Percentiles rank a stretch among this genome's conserved stretches.
Evolutionary conservation across 2,888 invertebrate species (phyloP).

Genomic region (Anagyrus pseudococci): DNA sequence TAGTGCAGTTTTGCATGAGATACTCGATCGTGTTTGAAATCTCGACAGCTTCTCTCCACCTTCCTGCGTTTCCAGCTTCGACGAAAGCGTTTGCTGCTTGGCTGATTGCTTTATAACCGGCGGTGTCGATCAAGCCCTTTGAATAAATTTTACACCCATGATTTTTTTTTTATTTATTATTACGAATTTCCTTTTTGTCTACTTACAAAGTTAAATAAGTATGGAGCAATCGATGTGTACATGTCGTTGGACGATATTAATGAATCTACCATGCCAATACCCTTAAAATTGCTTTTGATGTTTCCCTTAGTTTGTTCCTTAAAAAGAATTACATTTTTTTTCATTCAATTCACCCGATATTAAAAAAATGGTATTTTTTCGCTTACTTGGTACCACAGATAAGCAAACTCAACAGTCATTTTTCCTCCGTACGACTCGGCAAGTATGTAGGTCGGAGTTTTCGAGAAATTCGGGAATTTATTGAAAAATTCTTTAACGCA

Average conservation of each 20-base stretch:
- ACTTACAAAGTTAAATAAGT: slow-evolving; percentile 31
- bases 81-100: slow-evolving; percentile 6
- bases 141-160: too few species aligned
- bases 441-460: slow-evolving; percentile 81
- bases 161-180: not conserved
- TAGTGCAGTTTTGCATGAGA: slow-evolving; percentile 14
- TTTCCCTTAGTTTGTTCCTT: slow-evolving; percentile 42
- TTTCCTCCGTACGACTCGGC: slow-evolving; percentile 94
- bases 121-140: slow-evolving; percentile 24
- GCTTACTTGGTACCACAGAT: slow-evolving; percentile 65
- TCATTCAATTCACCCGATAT: not conserved
- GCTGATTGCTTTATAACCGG: slow-evolving; percentile 8
- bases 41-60: slow-evolving; percentile 2
- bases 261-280: slow-evolving; percentile 49
- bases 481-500: slow-evolving; percentile 75
- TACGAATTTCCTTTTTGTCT: not conserved
- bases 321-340: not conserved
- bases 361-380: too few species aligned
- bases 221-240: slow-evolving; percentile 47
- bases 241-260: slow-evolving; percentile 52
- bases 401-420: slow-evolving; percentile 86
- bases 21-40: slow-evolving; percentile 1
- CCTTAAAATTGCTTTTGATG: slow-evolving; percentile 48
- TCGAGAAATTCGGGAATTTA: slow-evolving; percentile 74
- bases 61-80: not conserved